Base-by-base conservation (phyloP, 2,797 vertebrate genomes). In the Orestias chungarensis region DNA sequence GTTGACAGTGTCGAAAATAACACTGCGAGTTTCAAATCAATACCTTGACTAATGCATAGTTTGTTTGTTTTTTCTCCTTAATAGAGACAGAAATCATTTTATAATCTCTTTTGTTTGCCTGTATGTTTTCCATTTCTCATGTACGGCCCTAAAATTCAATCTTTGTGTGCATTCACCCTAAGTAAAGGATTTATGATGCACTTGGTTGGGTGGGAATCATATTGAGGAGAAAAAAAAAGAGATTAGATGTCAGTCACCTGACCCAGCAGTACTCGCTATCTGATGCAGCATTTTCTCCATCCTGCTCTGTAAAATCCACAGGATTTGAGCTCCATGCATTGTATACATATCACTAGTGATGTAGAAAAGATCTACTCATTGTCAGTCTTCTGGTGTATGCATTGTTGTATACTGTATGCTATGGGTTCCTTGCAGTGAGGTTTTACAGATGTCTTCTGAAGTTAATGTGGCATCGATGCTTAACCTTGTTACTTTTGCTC, bases 401-500 rank as follows among this genome's bases (percentile, higher is more conserved):
- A 11, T 25, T 18, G 35, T 49, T 20, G 18, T 9, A 8, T 29
- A 35, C 57, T 44, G 64, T 69, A 62, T 59, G 50, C 52, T 68
- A 71, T 70, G 75, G 76, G 71, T 83, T 75, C 50, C 38, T 77
- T 78, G 55, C 38, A 33, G 64, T 18, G 70, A 55, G 50, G 1
- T 49, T 69, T 79, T 70, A 52, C 66, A 80, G 73, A 78, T 64
- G 66, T 84, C 70, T 79, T 66, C 76, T 33, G 35, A 31, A 73
- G 74, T 84, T 81, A 76, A 82, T 65, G 74, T 73, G 67, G 59
- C 29, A 8, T 76, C 83, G 54, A 64, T 72, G 67, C 44, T 74
- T 80, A 71, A 75, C 70, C 75, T 70, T 43, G 52, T 82, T 78
- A 77, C 43, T 52, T 79, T 69, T 72, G 55, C 62, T 76, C 50